These are phyloP conservation scores for Heterodera schachtii DNA, from an alignment of 1,140 invertebrate genomes.

Conservation along the genomic window DNA sequence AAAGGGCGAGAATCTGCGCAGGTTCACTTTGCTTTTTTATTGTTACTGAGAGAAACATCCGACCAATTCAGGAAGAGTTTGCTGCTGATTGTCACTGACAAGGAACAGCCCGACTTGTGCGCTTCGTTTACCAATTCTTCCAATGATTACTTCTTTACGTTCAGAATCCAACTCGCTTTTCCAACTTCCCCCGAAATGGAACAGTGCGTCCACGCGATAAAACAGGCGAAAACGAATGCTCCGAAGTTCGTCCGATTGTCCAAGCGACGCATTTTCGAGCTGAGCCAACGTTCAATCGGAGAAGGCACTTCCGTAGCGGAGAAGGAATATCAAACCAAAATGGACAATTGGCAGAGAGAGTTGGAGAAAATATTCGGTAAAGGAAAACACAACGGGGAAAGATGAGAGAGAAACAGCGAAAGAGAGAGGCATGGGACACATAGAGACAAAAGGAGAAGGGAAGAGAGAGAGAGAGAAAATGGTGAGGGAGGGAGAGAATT, in stretches of 20 bases:
- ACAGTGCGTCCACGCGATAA: conserved; percentile 43
- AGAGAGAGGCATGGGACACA: not conserved
- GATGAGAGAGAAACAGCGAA: no score
- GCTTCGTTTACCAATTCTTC: not conserved
- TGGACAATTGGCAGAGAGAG: conserved; percentile 41
- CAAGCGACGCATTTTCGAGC: conserved; percentile 8
- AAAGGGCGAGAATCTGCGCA: conserved; percentile 41
- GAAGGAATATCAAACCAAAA: conserved; percentile 27
- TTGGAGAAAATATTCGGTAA: conserved; percentile 44
- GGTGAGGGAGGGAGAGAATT: conserved; percentile 9
- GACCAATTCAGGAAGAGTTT: conserved; percentile 16
- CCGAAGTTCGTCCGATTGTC: conserved; percentile 41
- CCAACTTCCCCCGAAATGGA: conserved; percentile 32
- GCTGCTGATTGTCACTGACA: conserved; percentile 41
- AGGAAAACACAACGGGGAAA: not conserved
- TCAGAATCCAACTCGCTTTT: conserved; percentile 34
- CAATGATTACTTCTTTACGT: not conserved
- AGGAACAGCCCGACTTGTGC: conserved; percentile 46
- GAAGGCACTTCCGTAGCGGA: conserved; percentile 26
- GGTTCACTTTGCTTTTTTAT: not conserved
- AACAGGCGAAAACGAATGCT: conserved; percentile 36
- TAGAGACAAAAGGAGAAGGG: conserved; percentile 1
- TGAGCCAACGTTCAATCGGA: conserved; percentile 24
- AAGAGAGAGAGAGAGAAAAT: conserved; percentile 39
- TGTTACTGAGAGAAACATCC: not conserved